These are phyloP conservation scores for Entomobrya proxima DNA, from an alignment of 2,888 invertebrate species.

Conservation along the genomic window DNA sequence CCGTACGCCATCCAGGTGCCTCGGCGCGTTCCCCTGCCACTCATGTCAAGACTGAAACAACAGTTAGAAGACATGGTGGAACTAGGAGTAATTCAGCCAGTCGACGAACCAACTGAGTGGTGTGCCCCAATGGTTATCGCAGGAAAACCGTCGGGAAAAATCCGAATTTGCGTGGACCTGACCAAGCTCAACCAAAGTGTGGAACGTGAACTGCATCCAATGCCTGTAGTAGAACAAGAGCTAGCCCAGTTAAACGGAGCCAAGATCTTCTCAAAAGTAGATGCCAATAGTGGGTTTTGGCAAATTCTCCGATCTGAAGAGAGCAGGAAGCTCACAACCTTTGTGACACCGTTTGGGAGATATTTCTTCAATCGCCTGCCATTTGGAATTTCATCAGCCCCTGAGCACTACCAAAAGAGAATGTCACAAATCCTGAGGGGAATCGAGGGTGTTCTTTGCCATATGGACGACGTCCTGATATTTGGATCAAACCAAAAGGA, in stretches of 20 bases:
- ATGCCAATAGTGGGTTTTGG: background rate
- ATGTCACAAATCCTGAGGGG: background rate
- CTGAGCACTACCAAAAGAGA: background rate
- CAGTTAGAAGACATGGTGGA: background rate
- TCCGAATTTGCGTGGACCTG: slow-evolving; percentile 45
- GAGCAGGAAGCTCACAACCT: background rate
- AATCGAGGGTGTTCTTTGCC: background rate
- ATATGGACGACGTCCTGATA: slow-evolving; percentile 39
- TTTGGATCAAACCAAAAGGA: background rate
- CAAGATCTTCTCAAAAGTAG: background rate
- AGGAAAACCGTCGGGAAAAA: background rate
- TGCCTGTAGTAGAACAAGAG: slow-evolving; percentile 31
- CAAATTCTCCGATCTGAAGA: background rate
- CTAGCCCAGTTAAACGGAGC: background rate
- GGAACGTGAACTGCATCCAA: background rate
- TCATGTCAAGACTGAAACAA: slow-evolving; percentile 70
- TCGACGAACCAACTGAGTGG: slow-evolving; percentile 2
- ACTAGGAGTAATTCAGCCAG: background rate
- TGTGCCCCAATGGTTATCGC: slow-evolving; percentile 2
- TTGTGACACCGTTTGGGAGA: background rate
- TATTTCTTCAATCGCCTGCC: background rate
- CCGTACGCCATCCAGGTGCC: slow-evolving; percentile 76
- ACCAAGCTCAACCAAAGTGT: slow-evolving; percentile 7
- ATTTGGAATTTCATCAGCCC: background rate
- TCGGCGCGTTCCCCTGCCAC: slow-evolving; percentile 76